These are phyloP conservation scores for Triops cancriformis DNA, from an alignment of 1,140 invertebrate species.

Conservation along the genomic window DNA sequence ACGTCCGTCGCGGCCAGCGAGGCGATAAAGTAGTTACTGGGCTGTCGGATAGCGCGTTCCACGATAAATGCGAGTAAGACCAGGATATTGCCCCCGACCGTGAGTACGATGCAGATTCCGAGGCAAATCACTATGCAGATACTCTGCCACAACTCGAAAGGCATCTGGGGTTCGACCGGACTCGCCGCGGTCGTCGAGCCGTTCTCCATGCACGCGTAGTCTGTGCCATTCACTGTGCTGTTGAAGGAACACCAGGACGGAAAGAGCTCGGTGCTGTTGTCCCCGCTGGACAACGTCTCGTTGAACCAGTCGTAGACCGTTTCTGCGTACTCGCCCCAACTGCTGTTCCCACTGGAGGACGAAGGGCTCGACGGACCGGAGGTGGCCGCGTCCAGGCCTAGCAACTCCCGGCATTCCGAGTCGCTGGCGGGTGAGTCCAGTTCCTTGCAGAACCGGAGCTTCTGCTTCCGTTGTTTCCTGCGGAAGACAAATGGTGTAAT, in stretches of 20 bases:
- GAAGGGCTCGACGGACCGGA: slow-evolving; percentile 23
- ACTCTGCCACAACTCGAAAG: slow-evolving; percentile 83
- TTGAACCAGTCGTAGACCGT: slow-evolving; percentile 12
- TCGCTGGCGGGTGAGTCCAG: slow-evolving; percentile 52
- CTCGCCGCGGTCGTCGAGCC: slow-evolving; percentile 29
- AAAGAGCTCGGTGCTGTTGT: slow-evolving; percentile 35
- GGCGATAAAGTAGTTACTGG: slow-evolving; percentile 98
- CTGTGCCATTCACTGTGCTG: slow-evolving; percentile 35
- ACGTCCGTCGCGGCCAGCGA: slow-evolving; percentile 96
- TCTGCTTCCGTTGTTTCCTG: slow-evolving; percentile 56
- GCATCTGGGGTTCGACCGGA: slow-evolving; percentile 50
- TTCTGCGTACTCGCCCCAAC: not conserved
- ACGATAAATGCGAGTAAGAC: slow-evolving; percentile 94
- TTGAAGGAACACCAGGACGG: slow-evolving; percentile 38
- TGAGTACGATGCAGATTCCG: slow-evolving; percentile 79
- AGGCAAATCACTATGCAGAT: slow-evolving; percentile 84
- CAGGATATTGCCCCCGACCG: slow-evolving; percentile 90
- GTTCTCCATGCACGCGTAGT: slow-evolving; percentile 37
- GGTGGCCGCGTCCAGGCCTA: slow-evolving; percentile 31
- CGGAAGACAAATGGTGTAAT: slow-evolving; percentile 31
- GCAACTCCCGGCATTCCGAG: slow-evolving; percentile 49
- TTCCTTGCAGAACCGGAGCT: slow-evolving; percentile 54
- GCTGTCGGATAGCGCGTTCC: slow-evolving; percentile 92
- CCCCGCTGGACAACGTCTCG: slow-evolving; percentile 15
- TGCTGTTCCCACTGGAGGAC: slow-evolving; percentile 18